Evolutionary conservation across 2,888 invertebrate genomes (phyloP).

Genomic region (Amphimallon solstitiale): DNA sequence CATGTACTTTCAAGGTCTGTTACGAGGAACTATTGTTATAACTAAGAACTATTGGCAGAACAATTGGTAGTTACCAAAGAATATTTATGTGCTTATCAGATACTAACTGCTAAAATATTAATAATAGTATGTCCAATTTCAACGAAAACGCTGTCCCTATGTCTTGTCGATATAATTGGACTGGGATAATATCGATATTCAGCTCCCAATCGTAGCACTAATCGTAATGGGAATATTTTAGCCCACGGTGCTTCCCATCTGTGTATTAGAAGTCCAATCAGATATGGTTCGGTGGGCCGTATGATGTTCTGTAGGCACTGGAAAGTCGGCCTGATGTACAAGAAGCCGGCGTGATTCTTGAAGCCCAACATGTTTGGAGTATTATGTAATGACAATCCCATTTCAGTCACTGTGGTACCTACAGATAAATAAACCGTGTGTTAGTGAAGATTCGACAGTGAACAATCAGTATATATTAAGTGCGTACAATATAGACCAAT

Average conservation of each 20-base stretch:
- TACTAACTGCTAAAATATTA: constrained; percentile 77
- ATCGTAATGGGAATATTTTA: constrained; percentile 78
- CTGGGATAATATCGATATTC: constrained; percentile 89
- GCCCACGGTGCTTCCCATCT: constrained; percentile 87
- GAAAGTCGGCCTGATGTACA: constrained; percentile 82
- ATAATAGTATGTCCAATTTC: constrained; percentile 91
- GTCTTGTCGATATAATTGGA: constrained; percentile 80
- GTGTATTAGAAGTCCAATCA: constrained; percentile 82
- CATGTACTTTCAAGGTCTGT: no score
- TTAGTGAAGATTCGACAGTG: neutral
- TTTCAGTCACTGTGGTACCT: constrained; percentile 77
- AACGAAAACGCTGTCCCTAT: constrained; percentile 81
- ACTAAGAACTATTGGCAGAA: no score
- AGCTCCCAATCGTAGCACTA: constrained; percentile 82
- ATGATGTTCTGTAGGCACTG: constrained; percentile 82
- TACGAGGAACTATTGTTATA: no score
- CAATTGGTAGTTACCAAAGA: no score
- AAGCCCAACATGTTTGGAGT: constrained; percentile 72
- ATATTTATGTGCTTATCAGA: neutral
- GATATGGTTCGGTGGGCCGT: constrained; percentile 77
- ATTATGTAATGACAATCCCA: constrained; percentile 74
- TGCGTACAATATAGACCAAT: neutral
- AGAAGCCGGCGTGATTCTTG: constrained; percentile 81
- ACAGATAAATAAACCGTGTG: constrained; percentile 42
- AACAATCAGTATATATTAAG: neutral